A percentile compares a stretch with the other conserved stretches of the same genome.
Evolutionary conservation across 2,797 vertebrate genomes (phyloP).

Genomic region (Cichlasoma orientale): DNA sequence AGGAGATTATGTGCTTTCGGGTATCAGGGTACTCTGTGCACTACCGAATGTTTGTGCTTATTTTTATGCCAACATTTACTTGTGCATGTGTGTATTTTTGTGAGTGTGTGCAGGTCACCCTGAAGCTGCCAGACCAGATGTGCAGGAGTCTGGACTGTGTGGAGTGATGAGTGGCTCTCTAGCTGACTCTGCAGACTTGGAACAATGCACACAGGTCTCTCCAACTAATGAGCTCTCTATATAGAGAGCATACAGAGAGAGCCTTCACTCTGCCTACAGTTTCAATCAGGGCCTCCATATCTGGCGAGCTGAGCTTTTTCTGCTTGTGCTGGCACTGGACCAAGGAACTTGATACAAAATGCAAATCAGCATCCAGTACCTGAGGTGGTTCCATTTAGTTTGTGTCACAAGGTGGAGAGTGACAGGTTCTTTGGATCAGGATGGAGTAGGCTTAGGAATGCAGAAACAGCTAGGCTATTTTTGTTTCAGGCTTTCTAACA

Average conservation of each 20-base stretch:
- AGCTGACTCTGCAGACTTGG: constrained; percentile 79
- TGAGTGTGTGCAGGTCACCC: constrained; percentile 71
- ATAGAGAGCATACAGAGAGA: constrained; percentile 60
- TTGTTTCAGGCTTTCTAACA: constrained; percentile 38
- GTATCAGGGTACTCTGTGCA: constrained; percentile 24
- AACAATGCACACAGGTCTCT: constrained; percentile 81
- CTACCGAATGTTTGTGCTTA: constrained; percentile 52
- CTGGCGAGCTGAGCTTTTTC: constrained; percentile 69
- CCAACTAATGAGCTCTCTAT: constrained; percentile 77
- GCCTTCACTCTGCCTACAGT: constrained; percentile 65
- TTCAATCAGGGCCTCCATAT: constrained; percentile 75
- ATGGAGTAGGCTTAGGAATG: constrained; percentile 44
- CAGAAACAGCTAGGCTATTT: constrained; percentile 59
- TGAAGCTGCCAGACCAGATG: constrained; percentile 77
- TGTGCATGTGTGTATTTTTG: constrained; percentile 29
- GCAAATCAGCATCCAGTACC: constrained; percentile 72
- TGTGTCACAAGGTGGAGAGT: constrained; percentile 69
- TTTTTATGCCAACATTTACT: constrained; percentile 46
- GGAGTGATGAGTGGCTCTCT: constrained; percentile 76
- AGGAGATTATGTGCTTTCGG: constrained; percentile 52
- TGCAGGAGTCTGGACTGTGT: constrained; percentile 71
- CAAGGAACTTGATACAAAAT: constrained; percentile 76
- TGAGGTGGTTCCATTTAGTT: constrained; percentile 71
- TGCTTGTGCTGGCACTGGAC: constrained; percentile 64
- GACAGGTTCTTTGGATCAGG: constrained; percentile 63